Evolutionary conservation across 2,797 vertebrate species (phyloP).

Genomic region (Poliocrania exsul): DNA sequence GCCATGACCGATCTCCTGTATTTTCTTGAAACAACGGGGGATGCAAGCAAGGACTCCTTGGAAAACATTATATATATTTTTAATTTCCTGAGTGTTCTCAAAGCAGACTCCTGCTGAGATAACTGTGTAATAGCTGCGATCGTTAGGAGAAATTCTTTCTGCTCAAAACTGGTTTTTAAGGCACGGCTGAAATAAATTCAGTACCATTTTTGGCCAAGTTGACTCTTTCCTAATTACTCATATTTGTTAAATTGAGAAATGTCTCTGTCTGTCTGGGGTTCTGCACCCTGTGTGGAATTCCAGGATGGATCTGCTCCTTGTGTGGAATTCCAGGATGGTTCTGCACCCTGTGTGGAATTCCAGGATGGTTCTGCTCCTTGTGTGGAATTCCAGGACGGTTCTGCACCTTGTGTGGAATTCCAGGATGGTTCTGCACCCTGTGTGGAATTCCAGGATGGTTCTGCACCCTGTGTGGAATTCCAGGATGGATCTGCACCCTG

Average conservation of each 20-base stretch:
- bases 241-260: background rate
- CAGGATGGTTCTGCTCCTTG: too few relatives aligned
- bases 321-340: too few relatives aligned
- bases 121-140: background rate
- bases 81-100: slow-evolving; percentile 39
- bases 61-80: slow-evolving; percentile 49
- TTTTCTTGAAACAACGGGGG: background rate
- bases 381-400: too few relatives aligned
- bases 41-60: accelerated
- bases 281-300: background rate
- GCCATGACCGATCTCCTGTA: background rate
- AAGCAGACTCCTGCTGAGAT: slow-evolving; percentile 3
- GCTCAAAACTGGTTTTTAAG: background rate
- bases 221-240: background rate
- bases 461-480: too few relatives aligned
- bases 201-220: background rate
- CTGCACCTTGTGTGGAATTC: too few relatives aligned
- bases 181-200: background rate
- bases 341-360: too few relatives aligned
- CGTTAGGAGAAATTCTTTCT: background rate
- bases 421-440: too few relatives aligned
- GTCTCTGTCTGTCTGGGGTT: background rate
- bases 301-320: too few relatives aligned
- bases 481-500: too few relatives aligned
- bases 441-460: too few relatives aligned